Conservation (phyloP, 37 sponge, comb jelly and placozoan species). For the Hormiphora californensis region DNA sequence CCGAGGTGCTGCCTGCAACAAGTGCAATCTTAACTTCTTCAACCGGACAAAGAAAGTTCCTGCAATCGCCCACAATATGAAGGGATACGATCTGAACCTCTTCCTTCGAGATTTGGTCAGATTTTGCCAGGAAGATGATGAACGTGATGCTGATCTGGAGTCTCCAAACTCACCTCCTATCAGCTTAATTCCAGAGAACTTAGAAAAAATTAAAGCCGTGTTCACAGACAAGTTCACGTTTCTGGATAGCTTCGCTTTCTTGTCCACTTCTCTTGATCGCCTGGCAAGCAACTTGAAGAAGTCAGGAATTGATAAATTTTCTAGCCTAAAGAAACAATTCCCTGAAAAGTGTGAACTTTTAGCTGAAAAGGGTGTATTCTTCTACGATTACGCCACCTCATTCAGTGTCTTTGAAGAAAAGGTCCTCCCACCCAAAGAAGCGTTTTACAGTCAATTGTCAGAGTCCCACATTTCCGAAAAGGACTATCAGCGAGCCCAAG, state of each 20-base stretch:
- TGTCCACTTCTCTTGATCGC: neutral
- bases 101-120: neutral
- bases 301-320: neutral
- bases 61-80: constrained; percentile 14
- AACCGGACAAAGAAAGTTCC: constrained; percentile 37
- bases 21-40: constrained; percentile 24
- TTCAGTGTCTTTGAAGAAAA: neutral
- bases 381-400: constrained; percentile 29
- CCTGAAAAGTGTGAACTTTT: neutral
- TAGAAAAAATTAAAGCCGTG: constrained; percentile 12
- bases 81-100: constrained; percentile 1
- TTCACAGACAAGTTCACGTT: constrained; percentile 39
- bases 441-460: neutral
- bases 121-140: too few species aligned
- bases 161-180: neutral
- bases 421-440: constrained; percentile 6
- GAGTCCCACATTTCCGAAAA: neutral
- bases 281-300: neutral
- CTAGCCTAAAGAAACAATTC: neutral
- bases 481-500: constrained; percentile 6
- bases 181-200: neutral
- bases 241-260: constrained; percentile 23
- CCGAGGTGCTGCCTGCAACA: constrained; percentile 27
- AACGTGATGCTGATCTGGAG: too few species aligned
- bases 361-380: constrained; percentile 6